A percentile compares a stretch with the other conserved stretches of the same genome.
These are phyloP conservation scores for Brachynemurus nebulosus DNA, from an alignment of 2,888 invertebrate genomes.

Conservation along the genomic window DNA sequence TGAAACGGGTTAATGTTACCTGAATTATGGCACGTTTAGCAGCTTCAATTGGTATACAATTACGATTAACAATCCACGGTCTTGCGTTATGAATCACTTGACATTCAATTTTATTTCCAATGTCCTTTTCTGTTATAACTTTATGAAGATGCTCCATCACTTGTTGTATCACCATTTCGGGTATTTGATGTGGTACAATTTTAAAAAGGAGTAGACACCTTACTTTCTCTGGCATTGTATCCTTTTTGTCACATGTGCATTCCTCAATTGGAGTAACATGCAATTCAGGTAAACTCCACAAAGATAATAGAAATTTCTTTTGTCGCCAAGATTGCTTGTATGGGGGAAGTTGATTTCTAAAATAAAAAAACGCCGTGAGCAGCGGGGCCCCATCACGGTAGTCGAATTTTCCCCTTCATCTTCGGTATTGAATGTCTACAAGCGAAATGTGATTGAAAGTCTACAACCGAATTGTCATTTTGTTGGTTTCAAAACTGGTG, in stretches of 20 bases:
- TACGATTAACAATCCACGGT: constrained; percentile 32
- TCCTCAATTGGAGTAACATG: constrained; percentile 25
- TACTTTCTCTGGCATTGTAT: constrained; percentile 19
- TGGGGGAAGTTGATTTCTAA: constrained; percentile 22
- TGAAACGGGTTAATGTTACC: too few relatives aligned
- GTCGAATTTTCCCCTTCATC: too few relatives aligned
- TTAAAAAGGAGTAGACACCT: constrained; percentile 28
- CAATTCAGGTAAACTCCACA: constrained; percentile 31
- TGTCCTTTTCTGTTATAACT: constrained; percentile 23
- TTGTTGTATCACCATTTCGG: constrained; percentile 19
- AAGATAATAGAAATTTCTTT: constrained; percentile 31
- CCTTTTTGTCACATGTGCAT: constrained; percentile 27
- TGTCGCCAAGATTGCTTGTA: constrained; percentile 28
- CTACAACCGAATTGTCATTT: too few relatives aligned
- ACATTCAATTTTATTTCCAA: constrained; percentile 26
- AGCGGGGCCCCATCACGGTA: too few relatives aligned
- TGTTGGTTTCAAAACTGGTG: too few relatives aligned
- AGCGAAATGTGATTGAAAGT: too few relatives aligned
- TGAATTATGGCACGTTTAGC: constrained; percentile 31
- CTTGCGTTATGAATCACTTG: constrained; percentile 24
- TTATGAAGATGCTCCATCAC: constrained; percentile 23
- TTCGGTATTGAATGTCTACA: too few relatives aligned
- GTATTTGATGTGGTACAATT: constrained; percentile 30
- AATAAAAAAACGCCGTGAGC: too few relatives aligned
- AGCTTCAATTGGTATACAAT: constrained; percentile 29